These are phyloP conservation scores for Hyperoplus lanceolatus DNA, from an alignment of 2,797 vertebrate species.

Conservation along the genomic window DNA sequence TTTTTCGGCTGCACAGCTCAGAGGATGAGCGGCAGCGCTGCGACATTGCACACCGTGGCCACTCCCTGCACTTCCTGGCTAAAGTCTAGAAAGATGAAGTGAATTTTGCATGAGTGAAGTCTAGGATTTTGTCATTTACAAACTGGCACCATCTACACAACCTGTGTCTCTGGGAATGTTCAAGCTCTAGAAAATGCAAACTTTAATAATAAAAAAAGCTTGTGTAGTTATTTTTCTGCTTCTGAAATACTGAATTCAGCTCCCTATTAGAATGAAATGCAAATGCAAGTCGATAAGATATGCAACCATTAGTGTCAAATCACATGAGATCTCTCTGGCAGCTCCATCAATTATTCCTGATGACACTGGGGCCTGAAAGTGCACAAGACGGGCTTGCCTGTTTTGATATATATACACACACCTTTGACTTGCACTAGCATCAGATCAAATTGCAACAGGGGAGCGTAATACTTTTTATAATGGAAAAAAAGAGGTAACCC, in stretches of 20 bases:
- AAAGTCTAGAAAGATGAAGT: constrained; percentile 47
- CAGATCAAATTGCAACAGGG: constrained; percentile 26
- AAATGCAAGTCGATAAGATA: constrained; percentile 29
- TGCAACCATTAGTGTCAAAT: constrained; percentile 31
- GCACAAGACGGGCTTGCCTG: constrained; percentile 17
- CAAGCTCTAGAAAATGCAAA: constrained; percentile 54
- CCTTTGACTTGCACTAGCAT: constrained; percentile 19
- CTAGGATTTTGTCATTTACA: constrained; percentile 35
- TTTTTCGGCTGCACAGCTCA: constrained; percentile 67
- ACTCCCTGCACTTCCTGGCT: constrained; percentile 69
- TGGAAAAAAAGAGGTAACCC: constrained; percentile 19
- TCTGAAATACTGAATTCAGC: constrained; percentile 31
- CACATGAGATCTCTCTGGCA: constrained; percentile 13
- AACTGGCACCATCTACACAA: constrained; percentile 43
- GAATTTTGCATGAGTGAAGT: constrained; percentile 45
- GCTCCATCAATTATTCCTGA: constrained; percentile 24
- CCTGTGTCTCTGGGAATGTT: constrained; percentile 55
- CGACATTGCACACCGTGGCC: constrained; percentile 62
- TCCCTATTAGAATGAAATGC: constrained; percentile 9
- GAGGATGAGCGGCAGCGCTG: constrained; percentile 44
- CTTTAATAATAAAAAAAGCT: constrained; percentile 46
- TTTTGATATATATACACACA: constrained; percentile 9
- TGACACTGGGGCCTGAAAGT: constrained; percentile 1
- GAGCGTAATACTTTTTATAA: constrained; percentile 23
- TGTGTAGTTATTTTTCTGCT: constrained; percentile 5